phyloP scores from a whole-genome alignment of 1,140 invertebrate genomes.

The Geopemphigus sp. region DNA sequence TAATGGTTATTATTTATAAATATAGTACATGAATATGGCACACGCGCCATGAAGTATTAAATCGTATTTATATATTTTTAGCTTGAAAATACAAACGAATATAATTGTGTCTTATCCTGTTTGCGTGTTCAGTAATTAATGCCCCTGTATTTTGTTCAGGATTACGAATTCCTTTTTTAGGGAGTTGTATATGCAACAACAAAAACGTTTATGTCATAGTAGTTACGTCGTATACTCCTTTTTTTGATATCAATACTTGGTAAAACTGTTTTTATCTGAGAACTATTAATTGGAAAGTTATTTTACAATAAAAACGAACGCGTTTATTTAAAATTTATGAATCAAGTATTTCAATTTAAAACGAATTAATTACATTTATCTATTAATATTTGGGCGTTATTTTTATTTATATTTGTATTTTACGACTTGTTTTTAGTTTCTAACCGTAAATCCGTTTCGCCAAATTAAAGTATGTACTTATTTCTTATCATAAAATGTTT shows the following conservation, averaged over 20 bases:
- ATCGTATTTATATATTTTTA: not conserved
- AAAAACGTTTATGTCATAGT: not conserved
- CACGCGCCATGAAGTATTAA: not conserved
- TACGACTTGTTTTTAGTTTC: not conserved
- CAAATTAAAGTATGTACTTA: constrained; percentile 22
- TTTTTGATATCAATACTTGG: not conserved
- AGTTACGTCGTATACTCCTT: not conserved
- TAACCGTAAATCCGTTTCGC: constrained; percentile 5
- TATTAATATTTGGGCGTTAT: not conserved
- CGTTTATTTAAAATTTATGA: too few species aligned
- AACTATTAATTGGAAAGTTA: not conserved
- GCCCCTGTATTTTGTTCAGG: too few species aligned
- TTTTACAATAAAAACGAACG: too few species aligned
- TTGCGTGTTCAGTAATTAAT: too few species aligned
- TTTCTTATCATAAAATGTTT: not conserved
- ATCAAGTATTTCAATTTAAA: too few species aligned
- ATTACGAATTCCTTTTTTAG: too few species aligned
- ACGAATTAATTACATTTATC: not conserved
- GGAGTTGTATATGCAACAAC: constrained; percentile 33
- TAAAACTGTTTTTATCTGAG: not conserved
- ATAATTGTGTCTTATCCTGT: too few species aligned
- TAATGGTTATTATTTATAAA: not conserved
- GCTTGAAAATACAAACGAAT: too few species aligned
- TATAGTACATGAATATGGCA: not conserved
- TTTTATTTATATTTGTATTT: not conserved